Evolutionary conservation across 2,797 vertebrate genomes (phyloP).

Genomic region (Megaceryle alcyon): DNA sequence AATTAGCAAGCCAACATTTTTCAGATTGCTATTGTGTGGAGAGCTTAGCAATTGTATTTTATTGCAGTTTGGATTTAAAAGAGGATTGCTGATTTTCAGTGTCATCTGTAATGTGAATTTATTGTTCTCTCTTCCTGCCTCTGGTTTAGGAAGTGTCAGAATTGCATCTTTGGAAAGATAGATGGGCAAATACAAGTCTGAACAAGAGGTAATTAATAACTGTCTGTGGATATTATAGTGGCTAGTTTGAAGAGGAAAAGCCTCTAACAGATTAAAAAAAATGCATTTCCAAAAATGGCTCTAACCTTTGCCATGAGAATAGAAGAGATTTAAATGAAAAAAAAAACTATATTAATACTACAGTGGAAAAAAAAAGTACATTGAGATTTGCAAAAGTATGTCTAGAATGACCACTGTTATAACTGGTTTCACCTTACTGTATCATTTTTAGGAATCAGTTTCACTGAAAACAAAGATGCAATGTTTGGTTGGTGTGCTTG

Average conservation of each 20-base stretch:
- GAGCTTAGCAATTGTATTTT: background rate
- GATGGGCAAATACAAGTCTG: background rate
- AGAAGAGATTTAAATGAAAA: background rate
- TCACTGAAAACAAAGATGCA: background rate
- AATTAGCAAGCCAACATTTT: background rate
- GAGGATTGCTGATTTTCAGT: background rate
- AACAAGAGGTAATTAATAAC: background rate
- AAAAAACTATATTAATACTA: background rate
- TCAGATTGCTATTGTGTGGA: background rate
- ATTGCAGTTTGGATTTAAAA: background rate
- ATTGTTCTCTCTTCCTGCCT: background rate
- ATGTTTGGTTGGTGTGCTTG: background rate
- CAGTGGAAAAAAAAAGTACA: accelerated
- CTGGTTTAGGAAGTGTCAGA: background rate
- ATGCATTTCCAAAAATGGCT: background rate
- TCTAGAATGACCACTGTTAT: background rate
- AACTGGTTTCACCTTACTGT: background rate
- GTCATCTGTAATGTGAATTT: background rate
- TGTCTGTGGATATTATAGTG: background rate
- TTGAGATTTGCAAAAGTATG: background rate
- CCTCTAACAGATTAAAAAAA: background rate
- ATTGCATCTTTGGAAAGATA: background rate
- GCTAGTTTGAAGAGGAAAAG: background rate
- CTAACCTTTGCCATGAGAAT: background rate
- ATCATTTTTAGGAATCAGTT: background rate